Evolutionary conservation across 1,140 invertebrate species (phyloP), one percentile per base, ranked within the genome.

Genomic region (Ganaspis sp.): DNA sequence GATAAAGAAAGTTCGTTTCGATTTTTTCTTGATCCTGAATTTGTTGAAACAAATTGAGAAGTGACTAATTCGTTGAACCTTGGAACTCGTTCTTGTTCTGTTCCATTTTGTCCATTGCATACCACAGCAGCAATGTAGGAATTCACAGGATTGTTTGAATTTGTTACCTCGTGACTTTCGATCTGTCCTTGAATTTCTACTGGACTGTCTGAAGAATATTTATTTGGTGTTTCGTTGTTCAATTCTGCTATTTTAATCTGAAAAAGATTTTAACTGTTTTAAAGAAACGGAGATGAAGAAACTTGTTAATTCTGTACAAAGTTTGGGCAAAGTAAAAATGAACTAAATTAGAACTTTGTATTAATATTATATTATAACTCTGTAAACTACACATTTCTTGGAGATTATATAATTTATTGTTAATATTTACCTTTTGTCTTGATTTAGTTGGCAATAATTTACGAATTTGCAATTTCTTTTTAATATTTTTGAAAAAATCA

Each of bases 401-500:
- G n/a, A n/a, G n/a, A n/a, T n/a, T n/a, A n/a, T n/a, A n/a, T n/a
- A n/a, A n/a, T n/a, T n/a, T n/a, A n/a, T n/a, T n/a, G n/a, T n/a
- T n/a, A n/a, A n/a, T n/a, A n/a, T n/a, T n/a, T 77, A 86, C 85
- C 53, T 76, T 86, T 69, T 73, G 77, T 15, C 85, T 83, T 4
- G 77, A 78, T 70, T 73, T 85, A 26, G 53, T 71, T 12, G 72
- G 45, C 17, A 73, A 53, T 4, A 85, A 23, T 38, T 85, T 84
- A 29, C 49, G 84, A 1, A 77, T 69, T 9, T 72, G 76, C 42
- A 84, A 73, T 15, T 75, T 77, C 21, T 80, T 85, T 19, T 84
- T 86, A 9, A 86, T 75, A 23, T 81, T 85, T 21, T 72, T 79
- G 5, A 86, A 82, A 23, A 86, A 83, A 8, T 70, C 64, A 9